Evolutionary conservation across 2,797 vertebrate genomes (phyloP).

Genomic region (Pangasius djambal): DNA sequence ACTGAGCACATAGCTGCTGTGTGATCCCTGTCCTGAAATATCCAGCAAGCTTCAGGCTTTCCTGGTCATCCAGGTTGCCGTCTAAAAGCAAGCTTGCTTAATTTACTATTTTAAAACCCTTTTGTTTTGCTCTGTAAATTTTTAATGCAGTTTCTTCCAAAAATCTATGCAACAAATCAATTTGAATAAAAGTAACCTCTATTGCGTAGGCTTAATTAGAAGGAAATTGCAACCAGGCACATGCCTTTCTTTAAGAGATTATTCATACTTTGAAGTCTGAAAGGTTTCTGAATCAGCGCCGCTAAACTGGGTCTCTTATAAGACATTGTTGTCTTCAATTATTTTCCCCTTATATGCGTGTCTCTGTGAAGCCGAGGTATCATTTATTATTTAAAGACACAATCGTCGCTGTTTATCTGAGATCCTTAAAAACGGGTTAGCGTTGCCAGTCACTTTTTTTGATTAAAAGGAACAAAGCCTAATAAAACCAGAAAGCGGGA

Average conservation of each 20-base stretch:
- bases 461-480: constrained; percentile 82
- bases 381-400: constrained; percentile 86
- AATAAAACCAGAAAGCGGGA: constrained; percentile 70
- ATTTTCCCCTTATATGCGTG: constrained; percentile 78
- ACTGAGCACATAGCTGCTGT: constrained; percentile 55
- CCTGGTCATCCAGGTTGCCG: constrained; percentile 68
- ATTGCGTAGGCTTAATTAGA: constrained; percentile 79
- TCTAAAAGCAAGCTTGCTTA: constrained; percentile 68
- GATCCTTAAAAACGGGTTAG: constrained; percentile 77
- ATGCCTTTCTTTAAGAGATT: constrained; percentile 75
- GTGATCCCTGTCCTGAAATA: constrained; percentile 49
- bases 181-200: constrained; percentile 75
- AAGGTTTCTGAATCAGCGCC: constrained; percentile 79
- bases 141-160: constrained; percentile 63
- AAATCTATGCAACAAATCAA: constrained; percentile 77
- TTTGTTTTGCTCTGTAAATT: constrained; percentile 67
- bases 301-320: constrained; percentile 76
- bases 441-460: constrained; percentile 69
- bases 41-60: constrained; percentile 57
- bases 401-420: constrained; percentile 81
- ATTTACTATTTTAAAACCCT: constrained; percentile 71
- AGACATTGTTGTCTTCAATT: constrained; percentile 86
- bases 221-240: constrained; percentile 78
- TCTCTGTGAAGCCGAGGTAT: constrained; percentile 76
- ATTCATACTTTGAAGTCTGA: constrained; percentile 84